Percentiles rank a stretch among this genome's conserved stretches.
phyloP scores from a whole-genome alignment of 53 echinoderm and acorn worm species.

The Henricia sp. region DNA sequence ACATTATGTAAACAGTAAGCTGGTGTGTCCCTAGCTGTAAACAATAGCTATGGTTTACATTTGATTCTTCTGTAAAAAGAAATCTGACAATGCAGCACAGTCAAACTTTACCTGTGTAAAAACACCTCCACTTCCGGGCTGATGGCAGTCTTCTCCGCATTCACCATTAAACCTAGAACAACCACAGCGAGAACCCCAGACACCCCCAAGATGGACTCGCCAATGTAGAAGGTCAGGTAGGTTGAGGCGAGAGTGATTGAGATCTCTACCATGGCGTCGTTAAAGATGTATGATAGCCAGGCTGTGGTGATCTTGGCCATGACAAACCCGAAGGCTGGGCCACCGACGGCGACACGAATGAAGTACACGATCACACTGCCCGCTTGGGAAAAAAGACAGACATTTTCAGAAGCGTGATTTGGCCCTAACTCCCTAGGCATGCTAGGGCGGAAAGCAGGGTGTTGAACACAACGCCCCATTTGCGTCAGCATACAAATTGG shows the following conservation, averaged over 20 bases:
- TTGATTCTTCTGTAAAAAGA: too few species aligned
- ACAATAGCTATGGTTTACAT: too few species aligned
- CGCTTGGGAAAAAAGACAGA: conserved; percentile 40
- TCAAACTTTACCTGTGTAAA: conserved; percentile 83
- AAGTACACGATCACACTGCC: conserved; percentile 72
- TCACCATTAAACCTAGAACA: conserved; percentile 87
- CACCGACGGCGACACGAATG: conserved; percentile 84
- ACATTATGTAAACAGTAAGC: too few species aligned
- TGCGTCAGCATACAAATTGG: too few species aligned
- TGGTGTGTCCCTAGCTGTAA: too few species aligned
- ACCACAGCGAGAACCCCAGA: conserved; percentile 95
- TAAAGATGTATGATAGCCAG: conserved; percentile 94
- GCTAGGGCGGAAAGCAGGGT: too few species aligned
- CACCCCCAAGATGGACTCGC: conserved; percentile 74
- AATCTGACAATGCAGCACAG: too few species aligned
- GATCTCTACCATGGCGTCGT: conserved; percentile 97
- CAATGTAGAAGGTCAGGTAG: conserved; percentile 90
- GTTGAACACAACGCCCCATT: too few species aligned
- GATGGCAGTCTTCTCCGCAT: conserved; percentile 84
- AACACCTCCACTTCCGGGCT: conserved; percentile 98
- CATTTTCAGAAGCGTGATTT: too few species aligned
- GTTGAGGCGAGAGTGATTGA: conserved; percentile 94
- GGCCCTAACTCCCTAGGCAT: too few species aligned
- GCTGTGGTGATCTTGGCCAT: conserved; percentile 83
- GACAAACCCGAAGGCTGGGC: conserved; percentile 75